A percentile compares a stretch with the other conserved stretches of the same genome.
phyloP scores from a whole-genome alignment of 2,797 vertebrate species.

The Glyptemys insculpta region DNA sequence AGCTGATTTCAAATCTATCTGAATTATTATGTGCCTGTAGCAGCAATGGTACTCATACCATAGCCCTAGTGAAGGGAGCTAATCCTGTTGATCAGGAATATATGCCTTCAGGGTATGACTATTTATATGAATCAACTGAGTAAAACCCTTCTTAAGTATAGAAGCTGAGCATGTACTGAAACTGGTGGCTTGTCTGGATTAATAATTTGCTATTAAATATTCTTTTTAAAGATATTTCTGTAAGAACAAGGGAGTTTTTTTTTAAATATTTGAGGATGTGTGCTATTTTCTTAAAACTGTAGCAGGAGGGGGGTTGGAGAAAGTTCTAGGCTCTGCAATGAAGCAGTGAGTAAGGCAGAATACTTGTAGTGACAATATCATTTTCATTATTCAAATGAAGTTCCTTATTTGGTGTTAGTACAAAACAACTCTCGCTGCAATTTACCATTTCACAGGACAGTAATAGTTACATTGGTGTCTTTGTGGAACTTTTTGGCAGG shows the following conservation, averaged over 20 bases:
- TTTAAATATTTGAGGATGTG: not conserved
- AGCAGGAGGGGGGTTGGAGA: not conserved
- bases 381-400: no score
- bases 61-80: not conserved
- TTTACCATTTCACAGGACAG: not conserved
- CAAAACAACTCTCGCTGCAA: not conserved
- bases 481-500: not conserved
- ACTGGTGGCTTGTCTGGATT: not conserved
- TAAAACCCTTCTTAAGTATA: not conserved
- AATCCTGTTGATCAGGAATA: not conserved
- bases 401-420: no score
- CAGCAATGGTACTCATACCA: not conserved
- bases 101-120: not conserved
- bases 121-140: not conserved
- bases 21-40: not conserved
- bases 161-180: not conserved
- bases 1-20: fast-evolving
- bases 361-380: not conserved
- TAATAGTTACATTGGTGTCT: not conserved
- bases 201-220: not conserved
- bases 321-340: not conserved
- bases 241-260: not conserved
- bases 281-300: not conserved
- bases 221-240: not conserved
- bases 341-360: not conserved